These are phyloP conservation scores for Platichthys stellatus DNA, from an alignment of 2,113 vertebrate species.

Conservation along the genomic window DNA sequence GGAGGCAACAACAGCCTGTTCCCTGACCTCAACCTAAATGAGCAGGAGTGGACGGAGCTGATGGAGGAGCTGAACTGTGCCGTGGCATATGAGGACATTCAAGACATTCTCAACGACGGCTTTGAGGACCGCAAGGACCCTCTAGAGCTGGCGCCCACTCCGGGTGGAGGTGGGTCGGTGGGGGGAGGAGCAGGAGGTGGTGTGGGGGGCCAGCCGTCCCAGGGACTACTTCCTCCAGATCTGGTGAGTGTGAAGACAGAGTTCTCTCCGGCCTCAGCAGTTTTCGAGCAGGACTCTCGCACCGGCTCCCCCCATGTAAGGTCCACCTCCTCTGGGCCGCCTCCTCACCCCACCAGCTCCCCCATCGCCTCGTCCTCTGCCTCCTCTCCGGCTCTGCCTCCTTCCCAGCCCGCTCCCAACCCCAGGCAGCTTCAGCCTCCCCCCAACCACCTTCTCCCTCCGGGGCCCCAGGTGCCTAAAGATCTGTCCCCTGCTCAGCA, in stretches of 20 bases:
- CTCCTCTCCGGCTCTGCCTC: slow-evolving; percentile 84
- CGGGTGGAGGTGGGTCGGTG: slow-evolving; percentile 5
- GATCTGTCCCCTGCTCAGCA: slow-evolving; percentile 89
- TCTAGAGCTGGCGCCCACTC: slow-evolving; percentile 83
- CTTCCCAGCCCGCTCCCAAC: slow-evolving; percentile 78
- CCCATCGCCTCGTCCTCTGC: slow-evolving; percentile 81
- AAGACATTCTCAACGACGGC: slow-evolving; percentile 95
- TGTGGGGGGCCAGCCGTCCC: slow-evolving; percentile 30
- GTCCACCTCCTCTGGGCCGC: slow-evolving; percentile 85
- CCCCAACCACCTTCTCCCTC: slow-evolving; percentile 80
- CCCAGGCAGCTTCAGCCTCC: slow-evolving; percentile 83
- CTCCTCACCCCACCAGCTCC: slow-evolving; percentile 86
- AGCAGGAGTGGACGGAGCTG: slow-evolving; percentile 98
- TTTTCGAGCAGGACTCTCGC: slow-evolving; percentile 90
- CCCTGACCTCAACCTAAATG: slow-evolving; percentile 96
- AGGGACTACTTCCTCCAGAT: slow-evolving; percentile 82
- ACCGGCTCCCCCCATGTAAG: slow-evolving; percentile 90
- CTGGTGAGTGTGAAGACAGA: slow-evolving; percentile 89
- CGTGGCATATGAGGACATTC: slow-evolving; percentile 94
- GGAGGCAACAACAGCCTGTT: slow-evolving; percentile 91
- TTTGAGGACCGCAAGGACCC: slow-evolving; percentile 95
- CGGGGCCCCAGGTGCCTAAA: slow-evolving; percentile 73
- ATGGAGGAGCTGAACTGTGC: slow-evolving; percentile 97
- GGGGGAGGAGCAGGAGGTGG: slow-evolving; percentile 52
- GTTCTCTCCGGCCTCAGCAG: slow-evolving; percentile 86